Base-by-base conservation (phyloP, 2,888 invertebrate species). In the Xanthia togata region DNA sequence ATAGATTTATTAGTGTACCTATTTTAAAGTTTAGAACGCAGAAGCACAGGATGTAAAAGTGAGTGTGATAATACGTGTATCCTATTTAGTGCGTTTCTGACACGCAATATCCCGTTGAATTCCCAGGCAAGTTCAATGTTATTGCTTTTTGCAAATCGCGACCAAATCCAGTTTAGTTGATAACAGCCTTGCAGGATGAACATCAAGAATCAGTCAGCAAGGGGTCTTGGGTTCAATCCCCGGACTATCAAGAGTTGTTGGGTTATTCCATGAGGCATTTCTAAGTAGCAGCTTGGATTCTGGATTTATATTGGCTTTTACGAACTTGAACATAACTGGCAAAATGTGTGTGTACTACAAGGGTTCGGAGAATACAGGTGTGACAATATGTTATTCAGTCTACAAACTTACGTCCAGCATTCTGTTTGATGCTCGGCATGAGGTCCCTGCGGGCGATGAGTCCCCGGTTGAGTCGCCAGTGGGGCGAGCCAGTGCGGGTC, bases 371-470 rank as follows among this genome's bases (percentile, higher is more conserved):
- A 35, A 20, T 1, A 26, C 8, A 12, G 38, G 12, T 59, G 20
- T 20, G 26, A 41, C 6, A 53, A 35, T 8, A 17, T 62, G 14
- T 23, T 44, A 60, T 55, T 11, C n/a, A 31, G 8, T 41, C 14
- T 57, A 0, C 1, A 44, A 35, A 64, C 84, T 64, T 55, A 83
- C 83, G 83, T 17, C 75, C 82, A 50, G 82, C 85, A 38, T 84
- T 65, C 62, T 84, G 85, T 2, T 71, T 17, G 41, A 85, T 65
- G 64, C 47, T 73, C 31, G 84, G 82, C 63, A 85, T 50, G 47
- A 84, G 79, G 60, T 84, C 75, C 1, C 23, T 57, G 35, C 84
- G 59, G n/a, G 31, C 12, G 23, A 95, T 78, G 12, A 93, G 83
- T 0, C 89, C 90, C 8, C 65, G 60, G 26, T 86, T 69, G 4